phyloP scores from a whole-genome alignment of 2,113 vertebrate genomes.

The Meriones unguiculatus region DNA sequence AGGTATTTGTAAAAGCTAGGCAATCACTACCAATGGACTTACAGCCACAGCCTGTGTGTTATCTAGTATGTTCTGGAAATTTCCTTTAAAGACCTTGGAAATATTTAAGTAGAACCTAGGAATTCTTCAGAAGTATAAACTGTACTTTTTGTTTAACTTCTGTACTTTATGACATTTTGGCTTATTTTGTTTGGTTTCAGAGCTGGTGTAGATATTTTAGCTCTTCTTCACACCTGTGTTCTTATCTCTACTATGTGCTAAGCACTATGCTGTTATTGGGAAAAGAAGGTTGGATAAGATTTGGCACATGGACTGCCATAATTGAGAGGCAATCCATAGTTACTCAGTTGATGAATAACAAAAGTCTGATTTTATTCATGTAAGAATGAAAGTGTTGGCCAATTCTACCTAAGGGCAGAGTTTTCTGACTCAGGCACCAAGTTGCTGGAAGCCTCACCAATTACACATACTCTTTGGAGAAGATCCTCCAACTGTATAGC shows the following conservation, averaged over 20 bases:
- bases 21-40: not conserved
- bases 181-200: conserved; percentile 57
- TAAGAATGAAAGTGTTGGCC: not conserved
- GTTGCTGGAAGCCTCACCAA: not conserved
- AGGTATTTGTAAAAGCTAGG: not conserved
- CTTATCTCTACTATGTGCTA: not conserved
- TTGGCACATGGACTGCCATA: not conserved
- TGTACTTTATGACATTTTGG: conserved; percentile 22
- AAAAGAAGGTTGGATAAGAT: conserved; percentile 29
- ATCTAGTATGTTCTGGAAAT: conserved; percentile 45
- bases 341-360: not conserved
- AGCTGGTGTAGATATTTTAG: conserved; percentile 45
- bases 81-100: conserved; percentile 44
- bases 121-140: conserved; percentile 28
- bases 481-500: not conserved
- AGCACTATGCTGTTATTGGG: conserved; percentile 36
- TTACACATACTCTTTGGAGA: not conserved
- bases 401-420: not conserved
- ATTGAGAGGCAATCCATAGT: not conserved
- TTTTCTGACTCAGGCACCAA: not conserved
- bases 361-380: not conserved
- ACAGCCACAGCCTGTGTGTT: not conserved
- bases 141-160: not conserved
- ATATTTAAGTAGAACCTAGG: conserved; percentile 4
- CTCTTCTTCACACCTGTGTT: not conserved